A percentile compares a stretch with the other conserved stretches of the same genome.
phyloP scores from a whole-genome alignment of 2,888 invertebrate species.

The Stictocephala bisonia region DNA sequence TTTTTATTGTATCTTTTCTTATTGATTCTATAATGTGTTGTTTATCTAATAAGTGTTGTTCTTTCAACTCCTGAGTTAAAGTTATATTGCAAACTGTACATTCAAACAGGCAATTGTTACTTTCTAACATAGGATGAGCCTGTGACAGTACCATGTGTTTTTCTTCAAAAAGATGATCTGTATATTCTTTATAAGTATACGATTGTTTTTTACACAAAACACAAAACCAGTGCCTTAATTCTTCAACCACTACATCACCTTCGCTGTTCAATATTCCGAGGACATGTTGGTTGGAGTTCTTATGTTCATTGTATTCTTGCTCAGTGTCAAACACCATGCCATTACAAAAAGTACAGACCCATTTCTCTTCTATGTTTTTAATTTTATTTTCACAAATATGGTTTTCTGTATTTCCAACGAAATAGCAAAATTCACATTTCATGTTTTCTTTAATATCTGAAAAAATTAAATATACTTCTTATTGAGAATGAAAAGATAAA shows the following conservation, averaged over 20 bases:
- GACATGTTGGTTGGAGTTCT: neutral
- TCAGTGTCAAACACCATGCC: neutral
- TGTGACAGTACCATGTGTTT: constrained; percentile 11
- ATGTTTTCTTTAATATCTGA: neutral
- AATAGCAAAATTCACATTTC: neutral
- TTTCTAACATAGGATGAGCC: neutral
- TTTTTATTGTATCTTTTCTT: neutral
- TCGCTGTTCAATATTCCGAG: constrained; percentile 6
- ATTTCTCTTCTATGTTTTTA: neutral
- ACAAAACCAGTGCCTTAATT: neutral
- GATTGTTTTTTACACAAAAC: neutral
- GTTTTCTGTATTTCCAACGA: neutral
- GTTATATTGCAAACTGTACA: neutral
- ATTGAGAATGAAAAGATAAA: too few species aligned
- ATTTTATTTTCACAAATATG: neutral
- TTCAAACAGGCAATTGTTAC: neutral
- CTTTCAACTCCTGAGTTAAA: neutral
- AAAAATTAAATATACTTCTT: too few species aligned
- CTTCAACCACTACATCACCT: neutral
- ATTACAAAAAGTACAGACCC: neutral
- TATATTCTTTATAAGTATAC: neutral
- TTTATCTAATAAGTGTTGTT: neutral
- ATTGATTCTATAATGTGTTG: neutral
- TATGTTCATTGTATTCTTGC: neutral
- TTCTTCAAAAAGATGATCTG: neutral